A percentile compares a stretch with the other conserved stretches of the same genome.
phyloP scores from a whole-genome alignment of 1,140 invertebrate species.

The Drosophila yakuba region DNA sequence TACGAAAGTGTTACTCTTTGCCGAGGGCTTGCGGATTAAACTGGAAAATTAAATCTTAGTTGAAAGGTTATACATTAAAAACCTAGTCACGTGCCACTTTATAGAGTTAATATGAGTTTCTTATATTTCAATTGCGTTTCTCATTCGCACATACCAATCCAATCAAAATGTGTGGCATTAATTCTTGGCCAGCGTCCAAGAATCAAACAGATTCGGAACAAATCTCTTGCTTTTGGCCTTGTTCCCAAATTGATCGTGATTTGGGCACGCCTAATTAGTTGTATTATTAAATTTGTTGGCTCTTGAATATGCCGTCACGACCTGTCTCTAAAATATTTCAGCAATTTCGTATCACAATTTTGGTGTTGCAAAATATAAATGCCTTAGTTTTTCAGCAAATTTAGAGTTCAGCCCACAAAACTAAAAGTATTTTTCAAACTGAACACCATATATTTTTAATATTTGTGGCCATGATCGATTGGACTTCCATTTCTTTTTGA shows the following conservation, averaged over 20 bases:
- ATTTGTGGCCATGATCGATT: constrained; percentile 3
- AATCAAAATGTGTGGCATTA: constrained; percentile 27
- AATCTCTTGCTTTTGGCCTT: constrained; percentile 36
- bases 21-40: background rate
- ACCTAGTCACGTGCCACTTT: constrained; percentile 18
- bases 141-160: background rate
- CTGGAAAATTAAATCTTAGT: too few relatives aligned
- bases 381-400: background rate
- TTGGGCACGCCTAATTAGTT: constrained; percentile 37
- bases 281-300: constrained; percentile 26
- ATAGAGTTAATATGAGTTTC: background rate
- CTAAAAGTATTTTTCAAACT: background rate
- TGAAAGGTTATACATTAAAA: too few relatives aligned
- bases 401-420: background rate
- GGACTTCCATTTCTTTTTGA: background rate
- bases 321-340: constrained; percentile 16
- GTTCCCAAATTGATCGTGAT: constrained; percentile 43
- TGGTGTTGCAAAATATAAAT: constrained; percentile 4
- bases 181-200: constrained; percentile 34
- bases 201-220: constrained; percentile 19
- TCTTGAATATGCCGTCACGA: background rate
- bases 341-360: constrained; percentile 10
- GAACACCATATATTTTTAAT: background rate
- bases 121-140: constrained; percentile 9
- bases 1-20: constrained; percentile 7